phyloP scores from a whole-genome alignment of 2,888 invertebrate genomes.

The Hipparchia sbordonii region DNA sequence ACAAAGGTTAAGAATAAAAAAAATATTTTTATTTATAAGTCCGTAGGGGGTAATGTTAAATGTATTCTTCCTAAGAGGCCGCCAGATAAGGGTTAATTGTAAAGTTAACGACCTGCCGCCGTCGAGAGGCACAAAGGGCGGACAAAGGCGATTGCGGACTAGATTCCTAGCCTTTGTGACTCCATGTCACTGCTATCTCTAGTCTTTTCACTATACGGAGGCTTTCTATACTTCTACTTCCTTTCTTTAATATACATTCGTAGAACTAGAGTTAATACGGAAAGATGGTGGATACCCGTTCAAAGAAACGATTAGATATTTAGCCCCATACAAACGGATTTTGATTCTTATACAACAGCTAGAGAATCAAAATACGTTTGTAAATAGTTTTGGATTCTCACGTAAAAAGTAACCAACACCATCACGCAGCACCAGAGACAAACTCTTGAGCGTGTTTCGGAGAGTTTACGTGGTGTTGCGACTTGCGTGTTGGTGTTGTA shows the following conservation, averaged over 20 bases:
- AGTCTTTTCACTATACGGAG: background rate
- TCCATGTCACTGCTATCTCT: conserved; percentile 27
- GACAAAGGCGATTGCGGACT: conserved; percentile 34
- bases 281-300: too few relatives aligned
- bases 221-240: background rate
- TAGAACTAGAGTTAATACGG: background rate
- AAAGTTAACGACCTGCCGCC: conserved; percentile 34
- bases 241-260: background rate
- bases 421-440: too few relatives aligned
- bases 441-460: too few relatives aligned
- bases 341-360: too few relatives aligned
- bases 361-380: too few relatives aligned
- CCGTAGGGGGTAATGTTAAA: conserved; percentile 1
- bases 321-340: too few relatives aligned
- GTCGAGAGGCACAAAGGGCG: conserved; percentile 33
- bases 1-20: background rate
- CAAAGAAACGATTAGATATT: too few relatives aligned
- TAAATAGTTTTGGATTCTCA: too few relatives aligned
- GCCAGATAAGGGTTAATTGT: conserved; percentile 29
- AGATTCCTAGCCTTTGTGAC: conserved; percentile 38
- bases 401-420: too few relatives aligned
- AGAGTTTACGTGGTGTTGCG: too few relatives aligned
- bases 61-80: background rate
- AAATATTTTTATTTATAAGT: background rate
- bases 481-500: too few relatives aligned